Conservation (phyloP, 1,140 invertebrate species). For the Bilobella aurantiaca region DNA sequence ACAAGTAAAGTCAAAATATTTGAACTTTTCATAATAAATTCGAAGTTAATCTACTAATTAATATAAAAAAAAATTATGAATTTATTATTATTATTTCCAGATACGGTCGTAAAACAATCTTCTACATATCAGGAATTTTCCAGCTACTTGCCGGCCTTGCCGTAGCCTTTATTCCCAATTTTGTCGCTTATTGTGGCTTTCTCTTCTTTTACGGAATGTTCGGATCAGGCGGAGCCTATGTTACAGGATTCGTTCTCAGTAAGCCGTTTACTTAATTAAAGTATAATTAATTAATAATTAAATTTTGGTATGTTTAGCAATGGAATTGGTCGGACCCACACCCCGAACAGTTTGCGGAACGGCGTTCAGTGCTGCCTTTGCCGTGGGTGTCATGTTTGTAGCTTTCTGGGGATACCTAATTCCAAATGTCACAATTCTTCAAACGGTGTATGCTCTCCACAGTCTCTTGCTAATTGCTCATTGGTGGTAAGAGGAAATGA, state of each 20-base stretch:
- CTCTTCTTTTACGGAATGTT: slow-evolving; percentile 34
- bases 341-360: slow-evolving; percentile 32
- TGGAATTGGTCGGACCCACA: slow-evolving; percentile 32
- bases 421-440: slow-evolving; percentile 44
- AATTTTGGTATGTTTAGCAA: slow-evolving; percentile 20
- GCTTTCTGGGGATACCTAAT: slow-evolving; percentile 30
- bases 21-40: no score
- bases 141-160: slow-evolving; percentile 31
- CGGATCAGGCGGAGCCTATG: slow-evolving; percentile 32
- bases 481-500: slow-evolving; percentile 50
- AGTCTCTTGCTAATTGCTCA: slow-evolving; percentile 59
- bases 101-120: slow-evolving; percentile 65
- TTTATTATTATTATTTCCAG: slow-evolving; percentile 34
- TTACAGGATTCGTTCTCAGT: slow-evolving; percentile 35
- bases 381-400: slow-evolving; percentile 31
- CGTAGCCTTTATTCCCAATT: slow-evolving; percentile 29
- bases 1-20: slow-evolving; percentile 50
- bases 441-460: slow-evolving; percentile 68
- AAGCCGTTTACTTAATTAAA: slow-evolving; percentile 9
- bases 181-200: slow-evolving; percentile 17
- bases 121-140: slow-evolving; percentile 48
- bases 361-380: slow-evolving; percentile 29
- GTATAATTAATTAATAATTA: neutral
- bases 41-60: no score
- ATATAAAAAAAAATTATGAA: slow-evolving; percentile 1